Base-by-base conservation (phyloP, 1,140 invertebrate species). In the Cotesia chilonis region DNA sequence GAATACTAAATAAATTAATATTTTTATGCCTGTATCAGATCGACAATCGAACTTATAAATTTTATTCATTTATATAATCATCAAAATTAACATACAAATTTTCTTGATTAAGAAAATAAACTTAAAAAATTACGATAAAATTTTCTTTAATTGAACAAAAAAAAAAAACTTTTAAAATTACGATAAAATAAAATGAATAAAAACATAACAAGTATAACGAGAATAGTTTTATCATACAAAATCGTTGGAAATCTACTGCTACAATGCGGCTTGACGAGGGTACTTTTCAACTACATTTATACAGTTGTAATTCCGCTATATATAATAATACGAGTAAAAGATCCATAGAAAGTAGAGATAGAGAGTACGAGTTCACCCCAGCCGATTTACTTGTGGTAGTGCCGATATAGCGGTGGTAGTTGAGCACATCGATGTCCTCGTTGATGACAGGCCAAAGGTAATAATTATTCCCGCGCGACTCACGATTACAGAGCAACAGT, bases 391-490 rank as follows among this genome's bases (percentile, higher is more conserved):
- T 54, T 41, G 12, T 47, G 57, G 41, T 59, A 17, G 9, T 55
- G 10, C 28, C 47, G 6, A 41, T 55, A 68, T 14, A 52, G 20
- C 36, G 35, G 41, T 65, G 61, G 47, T 68, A 35, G 47, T 20
- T 35, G 47, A 54, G 74, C 75, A 77, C 79, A 75, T 80, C 78
- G 80, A 85, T 84, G 81, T 85, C 80, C 80, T 79, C 83, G 78
- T 81, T 86, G 85, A 87, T 87, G 84, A 87, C 83, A 87, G 83
- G 78, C 78, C 79, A 68, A 76, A 77, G 78, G 72, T 76, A 82
- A 83, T 83, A 87, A 87, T 87, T 87, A 86, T 86, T 86, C 84
- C 84, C 83, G 84, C 80, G 79, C 85, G 83, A 86, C 80, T 84
- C 79, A 65, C 82, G 80, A 87, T 87, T 87, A 87, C 84, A 87